Evolutionary conservation across 53 echinoderm and acorn worm genomes (phyloP).

Genomic region (Stichopus horrens): DNA sequence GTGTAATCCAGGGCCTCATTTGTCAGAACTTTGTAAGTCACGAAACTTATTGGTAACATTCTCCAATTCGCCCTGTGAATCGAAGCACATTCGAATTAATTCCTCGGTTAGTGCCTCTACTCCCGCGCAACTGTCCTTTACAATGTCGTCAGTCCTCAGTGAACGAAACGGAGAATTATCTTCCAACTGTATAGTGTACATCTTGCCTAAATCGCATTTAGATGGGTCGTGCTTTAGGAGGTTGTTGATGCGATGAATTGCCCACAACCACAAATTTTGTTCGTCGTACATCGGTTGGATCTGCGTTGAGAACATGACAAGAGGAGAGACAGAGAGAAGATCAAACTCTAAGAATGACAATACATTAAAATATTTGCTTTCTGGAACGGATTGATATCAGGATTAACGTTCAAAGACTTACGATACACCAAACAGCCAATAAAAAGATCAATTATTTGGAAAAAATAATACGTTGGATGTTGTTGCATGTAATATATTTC

Average conservation of each 20-base stretch:
- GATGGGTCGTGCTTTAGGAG: background rate
- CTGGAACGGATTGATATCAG: background rate
- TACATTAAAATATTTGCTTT: too few relatives aligned
- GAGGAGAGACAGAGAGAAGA: background rate
- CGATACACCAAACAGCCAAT: background rate
- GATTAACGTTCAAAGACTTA: background rate
- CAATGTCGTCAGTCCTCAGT: background rate
- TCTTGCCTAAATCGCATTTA: background rate
- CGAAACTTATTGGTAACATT: too few relatives aligned
- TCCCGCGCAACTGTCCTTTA: background rate
- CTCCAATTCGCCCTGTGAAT: too few relatives aligned
- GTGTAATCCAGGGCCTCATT: too few relatives aligned
- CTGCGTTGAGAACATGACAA: background rate
- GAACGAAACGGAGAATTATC: background rate
- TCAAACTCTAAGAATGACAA: too few relatives aligned
- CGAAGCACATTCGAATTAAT: background rate
- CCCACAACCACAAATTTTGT: background rate
- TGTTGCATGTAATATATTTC: background rate
- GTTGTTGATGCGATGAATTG: background rate
- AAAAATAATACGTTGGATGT: background rate
- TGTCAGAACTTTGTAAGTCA: too few relatives aligned
- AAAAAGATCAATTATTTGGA: background rate
- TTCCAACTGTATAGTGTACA: background rate
- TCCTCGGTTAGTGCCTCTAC: background rate
- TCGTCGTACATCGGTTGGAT: background rate